Percentiles rank a stretch among this genome's conserved stretches.
Evolutionary conservation across 2,797 vertebrate species (phyloP).

Genomic region (Clamator glandarius): DNA sequence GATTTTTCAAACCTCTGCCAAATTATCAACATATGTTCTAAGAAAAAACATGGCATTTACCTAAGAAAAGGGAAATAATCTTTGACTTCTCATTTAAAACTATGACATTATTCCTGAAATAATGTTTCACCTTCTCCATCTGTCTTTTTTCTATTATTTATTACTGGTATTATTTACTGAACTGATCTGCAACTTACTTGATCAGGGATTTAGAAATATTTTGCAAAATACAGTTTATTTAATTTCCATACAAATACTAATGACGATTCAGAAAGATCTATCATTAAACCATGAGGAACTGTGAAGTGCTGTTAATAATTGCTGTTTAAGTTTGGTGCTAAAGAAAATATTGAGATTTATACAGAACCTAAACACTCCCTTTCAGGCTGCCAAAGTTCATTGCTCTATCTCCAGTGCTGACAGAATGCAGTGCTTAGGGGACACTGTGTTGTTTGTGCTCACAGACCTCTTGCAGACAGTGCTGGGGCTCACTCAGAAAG

Average conservation of each 20-base stretch:
- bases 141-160: background rate
- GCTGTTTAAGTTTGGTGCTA: background rate
- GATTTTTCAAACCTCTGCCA: background rate
- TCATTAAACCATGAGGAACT: background rate
- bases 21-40: constrained; percentile 11
- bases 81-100: background rate
- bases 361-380: background rate
- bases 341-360: background rate
- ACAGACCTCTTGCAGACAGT: background rate
- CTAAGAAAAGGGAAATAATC: background rate
- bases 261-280: background rate
- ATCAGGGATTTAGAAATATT: background rate
- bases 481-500: background rate
- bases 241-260: background rate
- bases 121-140: background rate
- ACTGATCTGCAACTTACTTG: background rate
- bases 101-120: background rate
- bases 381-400: background rate
- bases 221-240: background rate
- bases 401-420: background rate
- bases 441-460: background rate
- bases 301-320: background rate
- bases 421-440: accelerated
- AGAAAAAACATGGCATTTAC: constrained; percentile 3
- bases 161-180: background rate